phyloP scores from a whole-genome alignment of 2,888 invertebrate species.

The Bursaphelenchus okinawaensis region DNA sequence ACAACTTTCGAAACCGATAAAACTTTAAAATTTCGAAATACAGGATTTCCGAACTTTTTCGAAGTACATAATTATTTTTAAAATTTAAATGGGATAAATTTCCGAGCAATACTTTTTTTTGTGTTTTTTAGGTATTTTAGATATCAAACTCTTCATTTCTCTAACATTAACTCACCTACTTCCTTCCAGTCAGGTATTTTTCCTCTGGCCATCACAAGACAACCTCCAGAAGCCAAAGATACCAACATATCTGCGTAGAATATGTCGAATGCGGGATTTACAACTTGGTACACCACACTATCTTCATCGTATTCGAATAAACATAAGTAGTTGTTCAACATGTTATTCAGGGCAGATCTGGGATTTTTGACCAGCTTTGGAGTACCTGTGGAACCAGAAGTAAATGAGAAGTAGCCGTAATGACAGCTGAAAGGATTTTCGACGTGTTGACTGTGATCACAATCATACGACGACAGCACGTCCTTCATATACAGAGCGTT shows the following conservation, averaged over 20 bases:
- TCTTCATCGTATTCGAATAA: slow-evolving; percentile 22
- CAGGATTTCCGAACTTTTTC: too few relatives aligned
- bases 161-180: too few relatives aligned
- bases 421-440: not conserved
- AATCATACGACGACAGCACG: not conserved
- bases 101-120: too few relatives aligned
- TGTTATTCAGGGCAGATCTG: slow-evolving; percentile 37
- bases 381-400: slow-evolving; percentile 48
- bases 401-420: slow-evolving; percentile 40
- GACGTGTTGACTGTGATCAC: not conserved
- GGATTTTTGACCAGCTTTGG: slow-evolving; percentile 43
- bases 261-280: slow-evolving; percentile 51
- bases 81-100: too few relatives aligned
- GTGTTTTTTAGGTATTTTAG: too few relatives aligned
- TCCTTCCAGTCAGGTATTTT: slow-evolving; percentile 28
- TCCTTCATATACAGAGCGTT: not conserved
- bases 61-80: too few relatives aligned
- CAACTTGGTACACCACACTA: slow-evolving; percentile 41
- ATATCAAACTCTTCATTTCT: too few relatives aligned
- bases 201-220: slow-evolving; percentile 30
- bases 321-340: slow-evolving; percentile 34
- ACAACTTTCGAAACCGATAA: too few relatives aligned
- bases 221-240: slow-evolving; percentile 28
- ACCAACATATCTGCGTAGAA: slow-evolving; percentile 49
- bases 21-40: too few relatives aligned